Percentiles rank a stretch among this genome's conserved stretches.
Evolutionary conservation across 2,797 vertebrate species (phyloP).

Genomic region (Pyrocephalus nanus): DNA sequence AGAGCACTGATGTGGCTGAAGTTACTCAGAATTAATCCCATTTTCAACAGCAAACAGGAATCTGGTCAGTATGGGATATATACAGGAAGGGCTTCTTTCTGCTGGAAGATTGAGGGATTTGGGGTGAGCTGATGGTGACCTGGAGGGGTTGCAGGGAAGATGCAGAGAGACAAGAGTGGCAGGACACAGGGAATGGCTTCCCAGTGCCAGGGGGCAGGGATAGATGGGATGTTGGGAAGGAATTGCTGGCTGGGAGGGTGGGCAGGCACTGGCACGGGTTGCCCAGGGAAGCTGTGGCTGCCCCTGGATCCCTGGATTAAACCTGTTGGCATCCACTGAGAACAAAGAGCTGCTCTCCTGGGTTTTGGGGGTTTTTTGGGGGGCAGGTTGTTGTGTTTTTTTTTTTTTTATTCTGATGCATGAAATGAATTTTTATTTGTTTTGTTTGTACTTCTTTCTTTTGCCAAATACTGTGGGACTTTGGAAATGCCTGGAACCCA

Average conservation of each 20-base stretch:
- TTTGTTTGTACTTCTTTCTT: background rate
- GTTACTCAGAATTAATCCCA: background rate
- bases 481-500: background rate
- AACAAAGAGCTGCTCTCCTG: background rate
- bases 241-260: background rate
- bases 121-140: background rate
- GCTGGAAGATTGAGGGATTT: background rate
- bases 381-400: no score
- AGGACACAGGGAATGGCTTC: background rate
- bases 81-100: background rate
- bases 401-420: background rate
- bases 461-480: background rate
- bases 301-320: background rate
- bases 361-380: accelerated
- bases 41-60: background rate
- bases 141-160: background rate
- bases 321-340: background rate
- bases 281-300: no score
- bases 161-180: background rate
- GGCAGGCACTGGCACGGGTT: background rate
- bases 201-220: background rate
- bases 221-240: background rate
- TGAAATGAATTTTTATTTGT: background rate
- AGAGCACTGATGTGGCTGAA: background rate
- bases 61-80: accelerated